Evolutionary conservation across 2,888 invertebrate species (phyloP).

Genomic region (Melipona bicolor): DNA sequence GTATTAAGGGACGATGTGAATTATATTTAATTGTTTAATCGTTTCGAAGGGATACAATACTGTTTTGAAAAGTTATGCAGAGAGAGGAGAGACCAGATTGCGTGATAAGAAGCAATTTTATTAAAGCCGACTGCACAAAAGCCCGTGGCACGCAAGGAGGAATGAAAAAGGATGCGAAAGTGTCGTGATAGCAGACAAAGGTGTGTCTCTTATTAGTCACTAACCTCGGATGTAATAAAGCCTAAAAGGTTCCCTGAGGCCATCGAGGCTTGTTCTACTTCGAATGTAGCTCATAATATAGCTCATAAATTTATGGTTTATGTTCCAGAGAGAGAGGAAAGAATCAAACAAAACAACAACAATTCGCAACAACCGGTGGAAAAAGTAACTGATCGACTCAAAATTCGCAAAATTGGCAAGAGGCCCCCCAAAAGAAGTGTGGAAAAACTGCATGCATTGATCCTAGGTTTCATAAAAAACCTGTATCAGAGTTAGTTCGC

Average conservation of each 20-base stretch:
- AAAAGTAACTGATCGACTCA: neutral
- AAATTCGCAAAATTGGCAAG: neutral
- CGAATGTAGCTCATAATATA: too few relatives aligned
- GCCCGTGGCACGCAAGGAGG: neutral
- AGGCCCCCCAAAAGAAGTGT: too few relatives aligned
- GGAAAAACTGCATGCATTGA: too few relatives aligned
- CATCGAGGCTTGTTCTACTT: neutral
- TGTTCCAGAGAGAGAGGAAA: neutral
- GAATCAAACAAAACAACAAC: too few relatives aligned
- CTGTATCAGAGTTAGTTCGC: too few relatives aligned
- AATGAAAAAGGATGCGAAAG: neutral
- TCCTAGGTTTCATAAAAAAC: too few relatives aligned
- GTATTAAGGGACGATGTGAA: too few relatives aligned
- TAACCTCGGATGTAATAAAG: slow-evolving; percentile 68
- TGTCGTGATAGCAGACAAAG: slow-evolving; percentile 60
- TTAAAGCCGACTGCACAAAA: slow-evolving; percentile 35
- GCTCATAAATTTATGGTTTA: too few relatives aligned
- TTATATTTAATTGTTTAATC: too few relatives aligned
- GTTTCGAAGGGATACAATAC: too few relatives aligned
- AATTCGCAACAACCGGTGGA: neutral
- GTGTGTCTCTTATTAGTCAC: slow-evolving; percentile 72
- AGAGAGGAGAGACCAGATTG: slow-evolving; percentile 10
- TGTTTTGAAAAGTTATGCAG: neutral
- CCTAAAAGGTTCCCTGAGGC: slow-evolving; percentile 72
- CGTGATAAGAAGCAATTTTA: slow-evolving; percentile 46